Evolutionary conservation across 2,888 invertebrate species (phyloP), one percentile per base, ranked within the genome.

Genomic region (Anoncus sp.): DNA sequence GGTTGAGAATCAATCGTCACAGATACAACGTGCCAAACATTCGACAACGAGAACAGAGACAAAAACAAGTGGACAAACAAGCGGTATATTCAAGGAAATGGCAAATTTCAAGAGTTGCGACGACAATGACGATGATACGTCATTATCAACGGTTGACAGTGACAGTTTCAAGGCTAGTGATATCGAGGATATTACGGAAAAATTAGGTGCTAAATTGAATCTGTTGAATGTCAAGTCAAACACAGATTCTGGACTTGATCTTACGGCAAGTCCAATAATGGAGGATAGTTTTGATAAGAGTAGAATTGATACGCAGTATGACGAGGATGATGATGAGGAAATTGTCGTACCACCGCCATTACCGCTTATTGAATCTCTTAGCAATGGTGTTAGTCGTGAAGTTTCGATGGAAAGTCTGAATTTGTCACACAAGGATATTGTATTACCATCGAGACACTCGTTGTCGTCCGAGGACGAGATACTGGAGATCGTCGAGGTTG

Each of bases 1-100:
- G 98, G 97, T 98, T 1, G 97, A 97, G 91, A 97, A 97, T 88
- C 97, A 97, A 91, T 96, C 96, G 0, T 94, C 95, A 18, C 96
- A 97, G 92, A 96, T 97, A 83, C 95, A 96, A 87, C 94, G 94
- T 86, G 93, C 94, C 1, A 93, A 94, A 83, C 94, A 94, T 81
- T 92, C 91, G 79, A 93, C 94, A 14, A 92, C 93, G 22, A 92
- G 92, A 90, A 91, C 79, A 80, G 89, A 85, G 69, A 82, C 87
- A 83, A 90, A 92, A 92, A 75, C 91, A 90, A 81, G 85, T 81
- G 81, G 92, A 88, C 89, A 93, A 91, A 84, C 92, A 91, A 83
- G 87, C 90, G 89, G 85, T 87, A 81, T 90, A 91, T 91, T 93
- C 83, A 93, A 93, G 88, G 93, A 94, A 81, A 87, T 95, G 73